phyloP scores from a whole-genome alignment of 1,140 invertebrate genomes.

The Chironomus striatipennis region DNA sequence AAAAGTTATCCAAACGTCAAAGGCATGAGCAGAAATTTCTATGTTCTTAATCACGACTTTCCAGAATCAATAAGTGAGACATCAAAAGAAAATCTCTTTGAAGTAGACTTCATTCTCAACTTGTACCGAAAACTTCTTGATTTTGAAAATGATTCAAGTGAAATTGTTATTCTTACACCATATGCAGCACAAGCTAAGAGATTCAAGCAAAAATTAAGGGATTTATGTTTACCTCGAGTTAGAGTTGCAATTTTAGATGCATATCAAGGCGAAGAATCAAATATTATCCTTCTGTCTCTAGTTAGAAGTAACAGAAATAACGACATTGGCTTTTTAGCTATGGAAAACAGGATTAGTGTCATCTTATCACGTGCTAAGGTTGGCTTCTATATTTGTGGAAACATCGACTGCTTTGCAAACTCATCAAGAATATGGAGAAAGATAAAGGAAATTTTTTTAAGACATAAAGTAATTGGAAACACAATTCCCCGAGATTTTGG shows the following conservation, averaged over 20 bases:
- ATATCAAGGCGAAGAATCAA: conserved; percentile 78
- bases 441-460: conserved; percentile 42
- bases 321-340: conserved; percentile 69
- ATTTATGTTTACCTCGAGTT: conserved; percentile 44
- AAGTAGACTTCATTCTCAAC: conserved; percentile 47
- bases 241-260: conserved; percentile 65
- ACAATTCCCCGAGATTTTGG: conserved; percentile 42
- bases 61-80: conserved; percentile 46
- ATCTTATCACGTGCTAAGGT: conserved; percentile 71
- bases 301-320: conserved; percentile 62
- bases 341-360: conserved; percentile 71
- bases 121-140: conserved; percentile 52
- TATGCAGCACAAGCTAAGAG: conserved; percentile 52
- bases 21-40: conserved; percentile 48
- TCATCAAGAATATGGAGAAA: conserved; percentile 46
- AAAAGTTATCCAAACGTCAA: conserved; percentile 42
- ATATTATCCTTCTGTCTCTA: conserved; percentile 74
- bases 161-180: conserved; percentile 58
- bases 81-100: conserved; percentile 48
- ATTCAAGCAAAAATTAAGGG: conserved; percentile 55
- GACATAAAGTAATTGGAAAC: conserved; percentile 40
- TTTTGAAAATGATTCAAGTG: conserved; percentile 47
- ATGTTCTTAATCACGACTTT: conserved; percentile 50
- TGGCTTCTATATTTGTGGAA: conserved; percentile 56
- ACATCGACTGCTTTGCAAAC: conserved; percentile 50